Base-by-base conservation (phyloP, 2,113 vertebrate species). In the Triplophysa rosa region DNA sequence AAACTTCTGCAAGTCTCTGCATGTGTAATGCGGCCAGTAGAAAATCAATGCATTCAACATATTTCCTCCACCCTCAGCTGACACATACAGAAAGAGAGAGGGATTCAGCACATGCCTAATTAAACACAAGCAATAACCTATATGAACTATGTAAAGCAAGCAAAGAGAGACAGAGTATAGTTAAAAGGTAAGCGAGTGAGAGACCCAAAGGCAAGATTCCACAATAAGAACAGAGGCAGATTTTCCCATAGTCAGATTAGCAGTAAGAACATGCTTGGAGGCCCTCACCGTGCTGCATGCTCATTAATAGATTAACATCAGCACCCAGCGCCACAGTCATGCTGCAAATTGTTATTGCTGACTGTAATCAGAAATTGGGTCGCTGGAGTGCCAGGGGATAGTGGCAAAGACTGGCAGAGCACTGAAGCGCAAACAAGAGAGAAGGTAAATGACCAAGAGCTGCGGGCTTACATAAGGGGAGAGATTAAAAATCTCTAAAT, bases 221-320 rank as follows among this genome's bases (percentile, higher is more conserved):
- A 52, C 29, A 37, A 21, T 52, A 66, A 56, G 47, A 24, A 21
- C 8, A 65, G 47, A 66, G 49, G 62, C 26, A 29, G 33, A 37
- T 59, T 61, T 62, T 68, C 14, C 21, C 54, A 42, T 23, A 61
- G 54, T 47, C 54, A 68, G 65, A 78, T 68, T 68, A 78, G 40
- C 54, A 68, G 14, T 67, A 67, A 24, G 64, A 61, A 68, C 16
- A 26, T 68, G 23, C 23, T n/a, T 16, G 23, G 23, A 17, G 40
- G 77, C 12, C 54, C 16, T 42, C 33, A 24, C 33, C 42, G n/a
- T 61, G n/a, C 65, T 68, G 37, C 77, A 47, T 47, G 65, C 65
- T 59, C 77, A 78, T 78, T 68, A 78, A 42, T 73, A 73, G 70
- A 73, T 73, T 73, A 73, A 33, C 40, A 78, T 79, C 58, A 70